Conservation (phyloP, 2,113 vertebrate species). For the Benitochromis conjunctus region DNA sequence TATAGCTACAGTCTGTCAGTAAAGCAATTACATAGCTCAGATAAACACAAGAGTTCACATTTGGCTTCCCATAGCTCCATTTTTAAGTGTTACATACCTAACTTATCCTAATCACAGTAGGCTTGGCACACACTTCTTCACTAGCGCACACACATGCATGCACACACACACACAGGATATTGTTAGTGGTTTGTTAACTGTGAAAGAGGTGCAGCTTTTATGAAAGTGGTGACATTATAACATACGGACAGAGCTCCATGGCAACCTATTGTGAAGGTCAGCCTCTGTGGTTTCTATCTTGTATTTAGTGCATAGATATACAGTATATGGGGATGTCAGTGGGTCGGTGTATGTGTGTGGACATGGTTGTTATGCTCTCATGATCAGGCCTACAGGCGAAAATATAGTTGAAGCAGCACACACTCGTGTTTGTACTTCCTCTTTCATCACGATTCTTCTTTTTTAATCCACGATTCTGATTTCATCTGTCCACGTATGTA, state of each 20-base stretch:
- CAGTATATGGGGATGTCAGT: not conserved
- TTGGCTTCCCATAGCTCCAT: conserved; percentile 4
- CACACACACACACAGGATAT: not conserved
- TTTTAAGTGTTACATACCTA: conserved; percentile 10
- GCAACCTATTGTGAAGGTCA: conserved; percentile 62
- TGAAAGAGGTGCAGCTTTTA: conserved; percentile 56
- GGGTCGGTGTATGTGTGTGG: not conserved
- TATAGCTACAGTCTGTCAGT: conserved; percentile 26
- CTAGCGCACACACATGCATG: not conserved
- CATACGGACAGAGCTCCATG: conserved; percentile 48
- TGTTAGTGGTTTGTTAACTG: conserved; percentile 49
- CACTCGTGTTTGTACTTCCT: not conserved
- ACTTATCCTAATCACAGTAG: not conserved
- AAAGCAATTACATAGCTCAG: conserved; percentile 1
- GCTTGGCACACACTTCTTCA: not conserved
- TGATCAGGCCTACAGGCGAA: conserved; percentile 1
- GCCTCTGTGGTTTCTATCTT: not conserved
- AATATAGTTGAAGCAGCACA: not conserved
- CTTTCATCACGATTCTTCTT: not conserved
- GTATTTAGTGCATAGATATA: not conserved
- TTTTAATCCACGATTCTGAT: not conserved
- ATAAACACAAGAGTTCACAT: conserved; percentile 18
- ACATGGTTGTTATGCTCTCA: not conserved
- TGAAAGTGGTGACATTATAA: conserved; percentile 64
- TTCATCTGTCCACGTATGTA: conserved; percentile 7